Conservation (phyloP, 92 coral and sea anemone species). For the Bergia puertoricense region DNA sequence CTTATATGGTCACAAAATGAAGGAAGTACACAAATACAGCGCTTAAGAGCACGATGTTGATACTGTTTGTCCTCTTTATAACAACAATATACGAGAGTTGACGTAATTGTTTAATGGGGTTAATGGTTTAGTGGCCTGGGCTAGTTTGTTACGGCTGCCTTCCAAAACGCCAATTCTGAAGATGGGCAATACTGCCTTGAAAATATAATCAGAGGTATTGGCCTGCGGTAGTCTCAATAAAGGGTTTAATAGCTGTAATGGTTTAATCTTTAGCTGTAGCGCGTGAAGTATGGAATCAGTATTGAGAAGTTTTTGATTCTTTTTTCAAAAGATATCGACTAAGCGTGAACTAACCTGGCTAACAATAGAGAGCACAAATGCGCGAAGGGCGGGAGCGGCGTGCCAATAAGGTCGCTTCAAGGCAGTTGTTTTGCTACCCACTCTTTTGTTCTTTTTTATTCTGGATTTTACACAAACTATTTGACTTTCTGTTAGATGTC, state of each 20-base stretch:
- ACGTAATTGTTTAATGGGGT: slow-evolving; percentile 43
- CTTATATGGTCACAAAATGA: slow-evolving; percentile 46
- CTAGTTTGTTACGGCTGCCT: slow-evolving; percentile 19
- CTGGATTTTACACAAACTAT: slow-evolving; percentile 25
- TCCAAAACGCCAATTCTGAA: background rate
- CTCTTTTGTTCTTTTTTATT: slow-evolving; percentile 10
- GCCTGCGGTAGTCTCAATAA: slow-evolving; percentile 40
- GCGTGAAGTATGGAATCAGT: slow-evolving; percentile 24
- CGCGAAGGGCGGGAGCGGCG: slow-evolving; percentile 18
- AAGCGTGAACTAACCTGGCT: slow-evolving; percentile 31
- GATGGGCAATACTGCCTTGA: slow-evolving; percentile 32
- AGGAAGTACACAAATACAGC: slow-evolving; percentile 44
- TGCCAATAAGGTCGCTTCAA: slow-evolving; percentile 13
- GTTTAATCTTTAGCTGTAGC: background rate
- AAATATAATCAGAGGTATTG: slow-evolving; percentile 31
- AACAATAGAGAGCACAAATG: slow-evolving; percentile 28
- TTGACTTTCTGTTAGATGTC: slow-evolving; percentile 12
- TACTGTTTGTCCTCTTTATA: slow-evolving; percentile 32
- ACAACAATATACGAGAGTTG: slow-evolving; percentile 33
- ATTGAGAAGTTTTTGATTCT: slow-evolving; percentile 8
- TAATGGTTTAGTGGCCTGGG: slow-evolving; percentile 28
- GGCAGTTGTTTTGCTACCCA: slow-evolving; percentile 26
- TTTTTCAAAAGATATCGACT: slow-evolving; percentile 37
- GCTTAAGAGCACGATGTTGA: slow-evolving; percentile 35
- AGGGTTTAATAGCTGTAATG: slow-evolving; percentile 27